These are phyloP conservation scores for Halcyon senegalensis DNA, from an alignment of 2,113 vertebrate species.

Conservation along the genomic window DNA sequence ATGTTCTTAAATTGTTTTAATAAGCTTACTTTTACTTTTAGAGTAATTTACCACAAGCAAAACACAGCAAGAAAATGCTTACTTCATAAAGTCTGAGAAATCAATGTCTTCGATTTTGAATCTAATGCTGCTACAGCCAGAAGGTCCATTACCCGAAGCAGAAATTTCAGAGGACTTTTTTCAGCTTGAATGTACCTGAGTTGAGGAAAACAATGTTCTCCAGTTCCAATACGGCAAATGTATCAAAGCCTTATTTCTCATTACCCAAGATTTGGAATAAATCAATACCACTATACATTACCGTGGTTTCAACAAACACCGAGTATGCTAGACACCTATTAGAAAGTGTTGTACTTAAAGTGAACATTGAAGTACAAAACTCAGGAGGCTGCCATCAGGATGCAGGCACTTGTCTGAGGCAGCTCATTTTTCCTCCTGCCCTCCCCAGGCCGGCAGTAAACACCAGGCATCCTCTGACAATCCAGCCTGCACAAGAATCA, in stretches of 20 bases:
- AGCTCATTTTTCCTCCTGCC: neutral
- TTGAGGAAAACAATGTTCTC: neutral
- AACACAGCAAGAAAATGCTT: conserved; percentile 31
- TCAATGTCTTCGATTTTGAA: conserved; percentile 33
- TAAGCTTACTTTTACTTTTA: conserved; percentile 28
- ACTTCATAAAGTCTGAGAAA: conserved; percentile 38
- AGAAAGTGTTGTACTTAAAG: neutral
- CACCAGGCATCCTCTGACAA: neutral
- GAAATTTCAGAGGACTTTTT: neutral
- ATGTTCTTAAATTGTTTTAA: conserved; percentile 16
- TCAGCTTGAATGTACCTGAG: neutral
- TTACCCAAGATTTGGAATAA: neutral
- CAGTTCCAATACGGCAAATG: neutral
- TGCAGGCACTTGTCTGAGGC: neutral
- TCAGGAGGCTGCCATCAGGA: neutral
- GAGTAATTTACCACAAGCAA: conserved; percentile 18
- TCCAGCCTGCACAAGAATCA: neutral
- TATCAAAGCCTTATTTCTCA: neutral
- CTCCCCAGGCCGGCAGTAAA: neutral
- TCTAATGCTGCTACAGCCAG: neutral
- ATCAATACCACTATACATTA: neutral
- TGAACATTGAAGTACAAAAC: neutral
- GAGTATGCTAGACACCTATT: neutral
- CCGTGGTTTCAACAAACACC: neutral
- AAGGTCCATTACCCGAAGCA: conserved; percentile 11